Conservation (phyloP, 2,888 invertebrate genomes). For the Lysandra coridon region DNA sequence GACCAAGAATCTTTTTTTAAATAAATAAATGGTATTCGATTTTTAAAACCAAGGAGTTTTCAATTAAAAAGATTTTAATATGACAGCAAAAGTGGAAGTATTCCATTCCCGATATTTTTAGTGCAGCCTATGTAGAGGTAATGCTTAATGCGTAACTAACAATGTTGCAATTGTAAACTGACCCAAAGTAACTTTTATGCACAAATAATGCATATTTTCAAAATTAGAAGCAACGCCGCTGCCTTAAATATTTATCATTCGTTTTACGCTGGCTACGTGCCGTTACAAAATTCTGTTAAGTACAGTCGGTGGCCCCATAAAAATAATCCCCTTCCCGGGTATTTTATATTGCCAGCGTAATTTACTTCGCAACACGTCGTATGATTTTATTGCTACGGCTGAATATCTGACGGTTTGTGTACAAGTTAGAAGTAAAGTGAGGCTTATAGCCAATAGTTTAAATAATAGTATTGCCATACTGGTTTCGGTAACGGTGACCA, state of each 20-base stretch:
- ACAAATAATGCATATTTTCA: background rate
- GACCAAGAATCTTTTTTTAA: too few species aligned
- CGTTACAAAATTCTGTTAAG: constrained; percentile 14
- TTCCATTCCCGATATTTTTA: too few species aligned
- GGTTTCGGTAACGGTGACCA: too few species aligned
- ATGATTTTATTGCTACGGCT: background rate
- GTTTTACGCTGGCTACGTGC: constrained; percentile 5
- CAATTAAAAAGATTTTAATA: too few species aligned
- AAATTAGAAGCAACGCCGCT: background rate
- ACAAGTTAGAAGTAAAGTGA: background rate
- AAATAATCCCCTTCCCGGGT: constrained; percentile 1
- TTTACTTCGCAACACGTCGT: constrained; percentile 3
- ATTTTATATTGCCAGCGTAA: background rate
- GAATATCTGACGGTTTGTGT: background rate
- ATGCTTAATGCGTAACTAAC: too few species aligned
- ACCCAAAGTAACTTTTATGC: background rate
- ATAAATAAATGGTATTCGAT: too few species aligned
- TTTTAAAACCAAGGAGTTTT: too few species aligned
- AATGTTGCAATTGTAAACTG: background rate
- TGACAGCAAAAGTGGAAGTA: too few species aligned
- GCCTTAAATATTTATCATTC: background rate
- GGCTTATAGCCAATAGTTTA: too few species aligned
- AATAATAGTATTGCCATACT: too few species aligned
- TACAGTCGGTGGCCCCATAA: constrained; percentile 14
- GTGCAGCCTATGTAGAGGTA: too few species aligned